Evolutionary conservation across 2,113 vertebrate genomes (phyloP), one percentile per base, ranked within the genome.

Genomic region (Menidia beryllina): DNA sequence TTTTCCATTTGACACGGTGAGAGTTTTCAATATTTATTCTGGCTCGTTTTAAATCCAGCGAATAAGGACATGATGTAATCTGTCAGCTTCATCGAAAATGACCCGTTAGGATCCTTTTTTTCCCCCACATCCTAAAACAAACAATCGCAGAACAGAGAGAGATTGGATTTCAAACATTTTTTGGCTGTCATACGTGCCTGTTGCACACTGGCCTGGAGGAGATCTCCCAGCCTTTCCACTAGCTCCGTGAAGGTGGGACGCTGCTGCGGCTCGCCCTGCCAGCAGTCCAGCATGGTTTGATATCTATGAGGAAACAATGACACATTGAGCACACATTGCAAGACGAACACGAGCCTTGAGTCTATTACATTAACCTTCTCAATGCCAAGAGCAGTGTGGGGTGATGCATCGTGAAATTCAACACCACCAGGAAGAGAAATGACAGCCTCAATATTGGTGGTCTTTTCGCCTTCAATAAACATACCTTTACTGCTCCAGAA

Each of bases 171-270:
- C 1, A 24, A 9, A 0, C 25, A 10, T 5, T 20, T 9, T 45
- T 17, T 39, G 25, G 15, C 41, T 4, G 1, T 25, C 41, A 30
- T 91, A 97, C 96, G 95, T 98, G 95, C 96, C 95, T 98, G 95
- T 86, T 98, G 95, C n/a, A 98, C 96, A 0, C 94, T 98, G 61
- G 96, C 97, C 87, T 98, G 95, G 0, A 98, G 95, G n/a, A 98
- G 90, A 63, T 98, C 96, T 86, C 97, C 97, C 20, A 98, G 88
- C 59, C 88, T 91, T 69, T 95, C 95, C 71, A 98, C 96, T 10
- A 98, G 93, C 67, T 97, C 95, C 0, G 91, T 96, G 92, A 98
- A 98, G 1, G 93, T 96, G 0, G 96, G 96, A 24, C 96, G 90
- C 58, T 96, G 90, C 3, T 87, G 90, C 12, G 95, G 91, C 1